phyloP scores from a whole-genome alignment of 2,797 vertebrate species.

The Melanotaenia trifasciata region DNA sequence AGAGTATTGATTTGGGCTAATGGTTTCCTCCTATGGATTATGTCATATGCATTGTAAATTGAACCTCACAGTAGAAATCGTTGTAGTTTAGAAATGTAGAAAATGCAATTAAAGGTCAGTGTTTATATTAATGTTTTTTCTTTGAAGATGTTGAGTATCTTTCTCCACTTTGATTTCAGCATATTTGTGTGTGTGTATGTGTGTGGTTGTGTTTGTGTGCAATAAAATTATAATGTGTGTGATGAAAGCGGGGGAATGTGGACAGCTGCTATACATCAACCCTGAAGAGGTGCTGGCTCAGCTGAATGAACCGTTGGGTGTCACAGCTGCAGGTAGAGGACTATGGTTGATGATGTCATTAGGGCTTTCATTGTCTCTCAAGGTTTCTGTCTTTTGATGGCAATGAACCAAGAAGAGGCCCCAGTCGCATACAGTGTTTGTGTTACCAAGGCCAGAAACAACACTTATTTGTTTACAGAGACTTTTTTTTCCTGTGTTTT shows the following conservation, averaged over 20 bases:
- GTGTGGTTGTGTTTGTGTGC: slow-evolving; percentile 8
- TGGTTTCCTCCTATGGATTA: slow-evolving; percentile 65
- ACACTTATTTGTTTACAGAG: background rate
- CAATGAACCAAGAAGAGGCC: slow-evolving; percentile 15
- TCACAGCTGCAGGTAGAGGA: slow-evolving; percentile 55
- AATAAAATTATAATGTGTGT: slow-evolving; percentile 41
- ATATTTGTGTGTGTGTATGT: background rate
- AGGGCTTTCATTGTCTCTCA: slow-evolving; percentile 38
- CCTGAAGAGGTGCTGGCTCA: slow-evolving; percentile 64
- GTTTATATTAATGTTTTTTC: slow-evolving; percentile 22
- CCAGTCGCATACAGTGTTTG: background rate
- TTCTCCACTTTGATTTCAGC: background rate
- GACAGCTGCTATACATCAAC: slow-evolving; percentile 65
- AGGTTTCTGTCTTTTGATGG: slow-evolving; percentile 38
- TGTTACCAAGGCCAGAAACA: background rate
- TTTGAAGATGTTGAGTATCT: slow-evolving; percentile 10
- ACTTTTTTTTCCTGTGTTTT: background rate
- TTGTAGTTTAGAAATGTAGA: slow-evolving; percentile 6
- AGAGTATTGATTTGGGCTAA: slow-evolving; percentile 65
- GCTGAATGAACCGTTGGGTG: slow-evolving; percentile 49
- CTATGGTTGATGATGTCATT: slow-evolving; percentile 69
- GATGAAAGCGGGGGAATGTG: slow-evolving; percentile 9
- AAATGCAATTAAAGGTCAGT: slow-evolving; percentile 6
- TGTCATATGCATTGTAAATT: slow-evolving; percentile 43
- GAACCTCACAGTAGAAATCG: slow-evolving; percentile 30